Evolutionary conservation across 2,888 invertebrate genomes (phyloP).

Genomic region (Sesia apiformis): DNA sequence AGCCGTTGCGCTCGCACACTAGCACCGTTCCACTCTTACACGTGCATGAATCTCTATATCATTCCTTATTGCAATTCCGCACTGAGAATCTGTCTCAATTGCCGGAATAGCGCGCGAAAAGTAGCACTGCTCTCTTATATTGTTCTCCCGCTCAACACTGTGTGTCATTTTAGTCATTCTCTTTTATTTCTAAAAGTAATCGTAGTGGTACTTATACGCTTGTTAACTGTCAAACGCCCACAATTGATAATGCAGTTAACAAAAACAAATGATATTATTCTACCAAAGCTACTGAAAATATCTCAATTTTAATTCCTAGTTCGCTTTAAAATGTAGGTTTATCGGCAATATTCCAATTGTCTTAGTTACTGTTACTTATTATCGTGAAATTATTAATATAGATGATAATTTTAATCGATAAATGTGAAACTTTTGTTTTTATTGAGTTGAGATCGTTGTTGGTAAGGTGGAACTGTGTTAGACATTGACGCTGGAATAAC

Average conservation of each 20-base stretch:
- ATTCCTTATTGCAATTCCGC: slow-evolving; percentile 11
- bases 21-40: slow-evolving; percentile 67
- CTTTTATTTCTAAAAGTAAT: background rate
- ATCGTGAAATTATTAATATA: slow-evolving; percentile 53
- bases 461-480: slow-evolving; percentile 69
- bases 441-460: slow-evolving; percentile 48
- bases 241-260: slow-evolving; percentile 24
- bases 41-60: slow-evolving; percentile 49
- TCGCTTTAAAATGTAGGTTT: slow-evolving; percentile 69
- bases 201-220: background rate
- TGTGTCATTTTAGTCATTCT: background rate
- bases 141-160: background rate
- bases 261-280: slow-evolving; percentile 56
- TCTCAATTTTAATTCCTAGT: slow-evolving; percentile 72
- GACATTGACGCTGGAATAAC: slow-evolving; percentile 10
- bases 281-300: slow-evolving; percentile 71
- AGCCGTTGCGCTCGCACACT: slow-evolving; percentile 68
- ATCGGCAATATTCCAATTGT: slow-evolving; percentile 69
- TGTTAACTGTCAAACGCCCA: slow-evolving; percentile 16
- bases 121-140: background rate
- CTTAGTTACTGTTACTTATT: slow-evolving; percentile 46
- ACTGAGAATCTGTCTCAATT: slow-evolving; percentile 17
- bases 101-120: slow-evolving; percentile 22
- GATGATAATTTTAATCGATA: slow-evolving; percentile 39
- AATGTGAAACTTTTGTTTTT: slow-evolving; percentile 25